Evolutionary conservation across 2,797 vertebrate species (phyloP), one percentile per base, ranked within the genome.

Genomic region (Paedocypris micromegethes): DNA sequence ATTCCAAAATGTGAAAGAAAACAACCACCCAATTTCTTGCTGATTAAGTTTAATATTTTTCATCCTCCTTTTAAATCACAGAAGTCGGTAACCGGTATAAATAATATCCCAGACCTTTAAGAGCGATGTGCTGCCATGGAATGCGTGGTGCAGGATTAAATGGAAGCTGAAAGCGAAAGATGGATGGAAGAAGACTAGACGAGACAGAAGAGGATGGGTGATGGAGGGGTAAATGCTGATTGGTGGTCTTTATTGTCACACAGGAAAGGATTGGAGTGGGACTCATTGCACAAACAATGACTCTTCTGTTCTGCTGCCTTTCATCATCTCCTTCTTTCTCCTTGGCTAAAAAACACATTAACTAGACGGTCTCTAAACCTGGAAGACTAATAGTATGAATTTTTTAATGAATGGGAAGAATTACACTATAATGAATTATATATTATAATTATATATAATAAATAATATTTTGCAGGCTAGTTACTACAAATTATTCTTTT

Each of bases 121-220:
- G 41, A 41, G 6, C 2, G 42, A 67, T 51, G 41, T 68, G 68
- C 70, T 23, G 43, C 9, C 6, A 42, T 64, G 70, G 70, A 64
- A 68, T 69, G 70, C 46, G 51, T 52, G 9, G 9, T 61, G 46
- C 48, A 54, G 72, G 69, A 72, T 73, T 67, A 71, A 54, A 55
- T 5, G 37, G 49, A 52, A 60, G 43, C 67, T 67, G 63, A 59
- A 64, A 44, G 50, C 58, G 40, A 56, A 52, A 64, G 51, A 64
- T 59, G 46, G 44, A 59, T 59, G 41, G 50, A 43, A n/a, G 50
- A n/a, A 72, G 44, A 53, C 41, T 23, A 5, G 23, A 9, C 46
- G 46, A 46, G 51, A 8, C 57, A 7, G 66, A 42, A 64, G 66
- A 76, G 69, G 70, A 76, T 73, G 62, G 63, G 39, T 58, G 56